Evolutionary conservation across 2,113 vertebrate species (phyloP), one percentile per base, ranked within the genome.

Genomic region (Dunckerocampus dactyliophorus): DNA sequence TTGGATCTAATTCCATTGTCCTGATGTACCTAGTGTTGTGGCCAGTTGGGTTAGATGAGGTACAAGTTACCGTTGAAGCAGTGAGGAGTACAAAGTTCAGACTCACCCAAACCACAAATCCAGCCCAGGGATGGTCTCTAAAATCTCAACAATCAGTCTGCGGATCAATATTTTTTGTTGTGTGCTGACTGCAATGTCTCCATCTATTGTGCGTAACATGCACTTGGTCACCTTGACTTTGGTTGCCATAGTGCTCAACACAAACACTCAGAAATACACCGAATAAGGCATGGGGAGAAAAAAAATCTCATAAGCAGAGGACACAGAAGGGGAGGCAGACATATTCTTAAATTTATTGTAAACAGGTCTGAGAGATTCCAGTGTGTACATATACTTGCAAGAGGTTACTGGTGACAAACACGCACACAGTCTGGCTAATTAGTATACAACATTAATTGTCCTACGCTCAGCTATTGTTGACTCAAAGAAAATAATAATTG

Each of bases 191-290:
- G 85, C 85, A 90, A 89, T 89, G 89, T 91, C 87, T 90, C 57
- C 85, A 78, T 90, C 89, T 90, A 90, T 90, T 90, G 85, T 90
- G 88, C 87, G 88, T 88, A 88, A 87, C 87, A 87, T 88, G 89
- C 86, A 91, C 89, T 87, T 92, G 89, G 90, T 92, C 91, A 91
- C 90, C 89, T 91, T 92, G 91, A 91, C 89, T 91, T 91, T 90
- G 85, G 91, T 92, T 91, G 89, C 90, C 88, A 91, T 91, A 86
- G 90, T 17, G 81, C 88, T 82, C 80, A 75, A 90, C 85, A 91
- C 90, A 91, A 91, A 91, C 91, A 92, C 90, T 89, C 90, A 90
- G 89, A 90, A 91, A 89, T 88, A 83, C 80, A 87, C 91, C 88
- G 90, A 92, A 92, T 91, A 92, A 91, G 89, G 89, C 85, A 79